Evolutionary conservation across 2,797 vertebrate genomes (phyloP), one percentile per base, ranked within the genome.

Genomic region (Sparus aurata): DNA sequence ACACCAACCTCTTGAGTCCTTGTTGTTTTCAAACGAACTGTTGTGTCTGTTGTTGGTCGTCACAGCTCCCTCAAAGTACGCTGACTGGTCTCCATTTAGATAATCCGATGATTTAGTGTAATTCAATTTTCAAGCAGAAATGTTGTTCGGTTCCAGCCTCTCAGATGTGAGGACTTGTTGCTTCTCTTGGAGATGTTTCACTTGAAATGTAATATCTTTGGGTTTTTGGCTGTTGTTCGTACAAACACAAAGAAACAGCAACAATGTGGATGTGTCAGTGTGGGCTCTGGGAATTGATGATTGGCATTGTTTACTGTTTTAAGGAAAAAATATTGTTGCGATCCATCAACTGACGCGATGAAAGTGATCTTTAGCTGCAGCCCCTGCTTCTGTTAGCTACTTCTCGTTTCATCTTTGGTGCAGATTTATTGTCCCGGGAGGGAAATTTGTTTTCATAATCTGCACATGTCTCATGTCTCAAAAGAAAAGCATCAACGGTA

Each of bases 391-490:
- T 59, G 20, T 60, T n/a, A 13, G 2, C 13, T 38, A 3, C 12
- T 47, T 64, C 34, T 53, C 5, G 5, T n/a, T 25, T 43, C 34
- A 30, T 64, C 23, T 43, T 61, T 22, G 11, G 22, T 12, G 9
- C 18, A 34, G 38, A 10, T 27, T 64, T 30, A 53, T 38, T 52
- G 18, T 47, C 23, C 25, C 53, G 38, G 20, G 49, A 30, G 12
- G 13, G 64, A 11, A 53, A 38, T 50, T 22, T 52, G 47, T 52
- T 50, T 50, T 52, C 49, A 22, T n/a, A 38, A n/a, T 38, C 63
- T 38, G 47, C 63, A 65, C 27, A n/a, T 65, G 63, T 27, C 38
- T 38, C 63, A 15, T 22, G 12, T 52, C 18, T 52, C 27, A 64
- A 7, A 66, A 34, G 2, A 50, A 22, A 15, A 52, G 12, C 7